Evolutionary conservation across 2,797 vertebrate species (phyloP).

Genomic region (Eremophila alpestris): DNA sequence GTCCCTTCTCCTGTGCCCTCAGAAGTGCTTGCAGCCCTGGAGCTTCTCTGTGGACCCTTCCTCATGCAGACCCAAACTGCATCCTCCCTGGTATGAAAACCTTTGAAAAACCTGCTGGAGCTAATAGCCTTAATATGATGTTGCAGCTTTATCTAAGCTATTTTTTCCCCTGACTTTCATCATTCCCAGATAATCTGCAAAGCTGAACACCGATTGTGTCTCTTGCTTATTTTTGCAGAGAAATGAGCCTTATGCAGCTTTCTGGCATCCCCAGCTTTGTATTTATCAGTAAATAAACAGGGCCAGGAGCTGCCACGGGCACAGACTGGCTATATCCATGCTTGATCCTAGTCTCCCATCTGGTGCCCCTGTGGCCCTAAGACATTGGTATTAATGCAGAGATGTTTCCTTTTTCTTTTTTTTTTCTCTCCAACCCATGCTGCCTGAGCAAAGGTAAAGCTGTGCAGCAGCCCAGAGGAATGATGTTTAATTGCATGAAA

Average conservation of each 20-base stretch:
- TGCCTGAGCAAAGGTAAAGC: neutral
- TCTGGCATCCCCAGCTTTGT: neutral
- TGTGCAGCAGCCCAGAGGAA: neutral
- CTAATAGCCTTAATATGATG: neutral
- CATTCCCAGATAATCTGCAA: neutral
- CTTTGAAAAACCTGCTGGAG: neutral
- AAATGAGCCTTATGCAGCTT: constrained; percentile 3
- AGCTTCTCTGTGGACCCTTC: neutral
- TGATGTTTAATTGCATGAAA: neutral
- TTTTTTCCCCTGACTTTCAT: neutral
- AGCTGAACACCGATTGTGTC: neutral
- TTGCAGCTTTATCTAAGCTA: neutral
- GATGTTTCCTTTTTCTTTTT: neutral
- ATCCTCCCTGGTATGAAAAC: neutral
- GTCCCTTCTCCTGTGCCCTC: neutral
- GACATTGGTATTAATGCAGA: neutral
- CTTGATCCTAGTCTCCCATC: neutral
- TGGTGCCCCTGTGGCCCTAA: neutral
- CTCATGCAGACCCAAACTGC: neutral
- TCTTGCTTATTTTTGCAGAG: neutral
- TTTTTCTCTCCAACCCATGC: neutral
- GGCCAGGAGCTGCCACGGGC: neutral
- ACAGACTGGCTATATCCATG: neutral
- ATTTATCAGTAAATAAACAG: neutral
- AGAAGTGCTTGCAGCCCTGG: neutral